A percentile compares a stretch with the other conserved stretches of the same genome.
Conservation (phyloP, 2,113 vertebrate genomes). For the Camelus dromedarius region DNA sequence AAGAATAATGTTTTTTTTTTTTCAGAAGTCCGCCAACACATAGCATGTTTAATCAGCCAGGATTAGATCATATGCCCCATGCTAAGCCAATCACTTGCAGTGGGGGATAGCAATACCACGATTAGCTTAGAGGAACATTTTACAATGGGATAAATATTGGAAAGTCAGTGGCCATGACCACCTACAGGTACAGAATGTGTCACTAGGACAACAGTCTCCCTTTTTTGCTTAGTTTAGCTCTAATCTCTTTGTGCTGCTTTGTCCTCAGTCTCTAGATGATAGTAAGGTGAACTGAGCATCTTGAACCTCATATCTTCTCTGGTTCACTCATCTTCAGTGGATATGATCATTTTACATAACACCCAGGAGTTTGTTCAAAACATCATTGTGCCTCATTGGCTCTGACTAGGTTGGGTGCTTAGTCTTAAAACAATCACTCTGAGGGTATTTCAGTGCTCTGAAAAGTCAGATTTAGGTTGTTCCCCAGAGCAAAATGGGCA, state of each 20-base stretch:
- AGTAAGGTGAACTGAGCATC: neutral
- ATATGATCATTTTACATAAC: neutral
- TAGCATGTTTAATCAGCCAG: neutral
- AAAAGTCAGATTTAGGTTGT: slow-evolving; percentile 21
- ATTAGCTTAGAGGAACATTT: neutral
- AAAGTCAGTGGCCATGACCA: neutral
- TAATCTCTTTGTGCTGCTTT: neutral
- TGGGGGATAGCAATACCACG: neutral
- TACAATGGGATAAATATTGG: neutral
- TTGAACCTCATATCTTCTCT: neutral
- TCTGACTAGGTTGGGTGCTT: neutral
- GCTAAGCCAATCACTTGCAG: neutral
- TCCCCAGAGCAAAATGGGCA: neutral
- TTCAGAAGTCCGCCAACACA: neutral
- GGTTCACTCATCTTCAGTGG: neutral
- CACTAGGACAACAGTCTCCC: neutral
- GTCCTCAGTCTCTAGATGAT: slow-evolving; percentile 10
- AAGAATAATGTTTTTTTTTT: neutral
- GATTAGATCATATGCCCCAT: neutral
- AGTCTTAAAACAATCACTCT: neutral
- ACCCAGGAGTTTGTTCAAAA: slow-evolving; percentile 1
- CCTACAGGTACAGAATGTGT: neutral
- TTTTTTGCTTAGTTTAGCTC: slow-evolving; percentile 23
- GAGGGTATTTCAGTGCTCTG: neutral
- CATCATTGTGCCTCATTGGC: neutral